These are phyloP conservation scores for Diachasmimorpha longicaudata DNA, from an alignment of 1,140 invertebrate species.

Conservation along the genomic window DNA sequence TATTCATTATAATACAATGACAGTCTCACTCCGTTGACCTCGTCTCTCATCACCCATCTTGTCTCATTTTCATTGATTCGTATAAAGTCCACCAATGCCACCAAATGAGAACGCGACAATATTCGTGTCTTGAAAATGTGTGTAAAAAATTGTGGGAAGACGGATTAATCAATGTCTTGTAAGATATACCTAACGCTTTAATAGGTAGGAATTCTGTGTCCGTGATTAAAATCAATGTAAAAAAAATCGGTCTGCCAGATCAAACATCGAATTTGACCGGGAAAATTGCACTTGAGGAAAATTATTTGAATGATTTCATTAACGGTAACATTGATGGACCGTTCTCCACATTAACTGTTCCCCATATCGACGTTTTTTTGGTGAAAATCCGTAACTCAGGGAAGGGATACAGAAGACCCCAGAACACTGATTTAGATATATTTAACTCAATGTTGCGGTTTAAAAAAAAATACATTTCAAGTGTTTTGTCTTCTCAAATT, in stretches of 20 bases:
- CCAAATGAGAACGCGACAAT: neutral
- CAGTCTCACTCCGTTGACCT: neutral
- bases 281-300: neutral
- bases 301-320: neutral
- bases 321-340: neutral
- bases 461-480: no score
- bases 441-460: no score
- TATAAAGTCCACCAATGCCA: neutral
- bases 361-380: neutral
- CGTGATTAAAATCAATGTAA: neutral
- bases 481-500: no score
- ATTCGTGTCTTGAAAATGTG: neutral
- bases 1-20: slow-evolving; percentile 1
- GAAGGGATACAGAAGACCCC: no score
- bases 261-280: neutral
- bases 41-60: neutral
- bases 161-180: neutral
- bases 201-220: neutral
- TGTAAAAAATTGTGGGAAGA: neutral
- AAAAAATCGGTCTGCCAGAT: neutral
- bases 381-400: no score
- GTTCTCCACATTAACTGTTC: neutral
- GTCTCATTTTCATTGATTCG: neutral
- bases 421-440: no score
- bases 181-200: neutral